Evolutionary conservation across 1,140 invertebrate species (phyloP).

Genomic region (Orius insidiosus): DNA sequence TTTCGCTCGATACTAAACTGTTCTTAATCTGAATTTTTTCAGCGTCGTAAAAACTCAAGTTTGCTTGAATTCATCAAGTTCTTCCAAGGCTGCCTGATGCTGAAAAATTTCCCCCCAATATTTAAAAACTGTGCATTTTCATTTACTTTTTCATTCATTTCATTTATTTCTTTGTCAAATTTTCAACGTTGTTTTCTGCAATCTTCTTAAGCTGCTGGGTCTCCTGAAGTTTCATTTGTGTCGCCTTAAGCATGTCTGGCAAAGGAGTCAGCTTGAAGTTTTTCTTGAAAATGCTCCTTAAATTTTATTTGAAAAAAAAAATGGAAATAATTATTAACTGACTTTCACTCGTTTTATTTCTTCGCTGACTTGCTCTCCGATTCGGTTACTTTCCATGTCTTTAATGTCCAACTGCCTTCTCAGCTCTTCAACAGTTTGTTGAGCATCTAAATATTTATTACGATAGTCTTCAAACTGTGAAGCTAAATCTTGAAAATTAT

Average conservation of each 20-base stretch:
- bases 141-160: constrained; percentile 16
- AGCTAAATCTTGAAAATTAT: neutral
- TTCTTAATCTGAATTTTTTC: constrained; percentile 16
- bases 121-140: neutral
- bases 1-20: constrained; percentile 21
- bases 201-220: constrained; percentile 42
- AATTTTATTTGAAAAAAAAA: neutral
- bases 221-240: constrained; percentile 50
- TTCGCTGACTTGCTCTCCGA: constrained; percentile 1
- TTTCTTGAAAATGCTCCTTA: constrained; percentile 43
- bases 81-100: constrained; percentile 6
- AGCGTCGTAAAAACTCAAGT: constrained; percentile 25
- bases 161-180: constrained; percentile 33
- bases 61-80: constrained; percentile 21
- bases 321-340: too few relatives aligned
- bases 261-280: constrained; percentile 47
- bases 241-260: constrained; percentile 52
- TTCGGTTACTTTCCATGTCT: constrained; percentile 1
- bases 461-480: neutral
- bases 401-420: neutral
- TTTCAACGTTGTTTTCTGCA: constrained; percentile 40
- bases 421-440: constrained; percentile 1
- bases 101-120: constrained; percentile 15
- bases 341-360: too few relatives aligned
- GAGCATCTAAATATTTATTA: neutral